Evolutionary conservation across 1,140 invertebrate genomes (phyloP).

Genomic region (Himalopsyche phryganea): DNA sequence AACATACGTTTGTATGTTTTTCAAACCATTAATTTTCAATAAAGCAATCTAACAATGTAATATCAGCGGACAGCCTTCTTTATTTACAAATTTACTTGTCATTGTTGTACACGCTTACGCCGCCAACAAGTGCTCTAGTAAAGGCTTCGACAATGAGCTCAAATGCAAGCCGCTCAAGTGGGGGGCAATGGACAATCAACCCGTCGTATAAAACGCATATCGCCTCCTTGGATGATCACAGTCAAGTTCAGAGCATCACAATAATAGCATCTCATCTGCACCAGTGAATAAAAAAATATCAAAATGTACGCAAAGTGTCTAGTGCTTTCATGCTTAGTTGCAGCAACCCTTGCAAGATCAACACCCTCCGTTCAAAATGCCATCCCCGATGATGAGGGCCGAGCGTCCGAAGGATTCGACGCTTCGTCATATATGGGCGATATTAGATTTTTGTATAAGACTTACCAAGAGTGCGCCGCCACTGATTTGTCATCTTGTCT

Average conservation of each 20-base stretch:
- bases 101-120: no score
- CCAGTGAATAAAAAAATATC: conserved; percentile 3
- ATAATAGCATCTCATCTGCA: conserved; percentile 25
- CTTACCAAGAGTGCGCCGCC: conserved; percentile 71
- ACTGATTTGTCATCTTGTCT: conserved; percentile 68
- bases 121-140: conserved; percentile 13
- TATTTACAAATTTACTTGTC: no score
- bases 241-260: conserved; percentile 26
- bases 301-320: conserved; percentile 40
- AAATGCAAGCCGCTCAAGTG: conserved; percentile 10
- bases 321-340: conserved; percentile 44
- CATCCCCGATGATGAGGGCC: conserved; percentile 38
- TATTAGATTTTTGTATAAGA: conserved; percentile 48
- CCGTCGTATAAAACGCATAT: conserved; percentile 27
- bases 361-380: conserved; percentile 45
- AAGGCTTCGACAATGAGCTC: not conserved
- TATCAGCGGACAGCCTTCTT: no score
- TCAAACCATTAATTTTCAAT: no score
- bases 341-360: conserved; percentile 42
- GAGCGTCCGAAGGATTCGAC: conserved; percentile 43
- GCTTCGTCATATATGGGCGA: conserved; percentile 41
- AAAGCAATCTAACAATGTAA: no score
- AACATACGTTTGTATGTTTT: no score
- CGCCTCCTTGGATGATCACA: conserved; percentile 19
- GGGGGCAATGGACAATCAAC: conserved; percentile 14